These are phyloP conservation scores for Metopia argyrocephala DNA, from an alignment of 2,888 invertebrate species.

Conservation along the genomic window DNA sequence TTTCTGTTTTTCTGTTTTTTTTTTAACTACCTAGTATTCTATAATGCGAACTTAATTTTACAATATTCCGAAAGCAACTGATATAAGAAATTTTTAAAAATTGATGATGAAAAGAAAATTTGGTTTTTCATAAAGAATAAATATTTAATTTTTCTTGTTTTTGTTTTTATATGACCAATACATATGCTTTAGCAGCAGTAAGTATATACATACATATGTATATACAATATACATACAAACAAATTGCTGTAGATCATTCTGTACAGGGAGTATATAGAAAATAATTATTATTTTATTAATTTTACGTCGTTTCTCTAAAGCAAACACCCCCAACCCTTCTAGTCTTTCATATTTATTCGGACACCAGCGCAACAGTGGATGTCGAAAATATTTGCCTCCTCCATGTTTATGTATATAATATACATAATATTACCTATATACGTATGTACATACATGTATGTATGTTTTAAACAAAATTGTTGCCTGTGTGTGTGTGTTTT, in stretches of 20 bases:
- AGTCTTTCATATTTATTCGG: conserved; percentile 34
- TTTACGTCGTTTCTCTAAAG: conserved; percentile 26
- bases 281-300: conserved; percentile 43
- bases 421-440: not conserved
- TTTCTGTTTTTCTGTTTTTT: conserved; percentile 41
- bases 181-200: not conserved
- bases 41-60: conserved; percentile 77
- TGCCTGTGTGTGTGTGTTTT: conserved; percentile 1
- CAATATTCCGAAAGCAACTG: conserved; percentile 80
- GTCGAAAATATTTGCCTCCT: conserved; percentile 41
- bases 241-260: not conserved
- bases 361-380: conserved; percentile 4
- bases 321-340: conserved; percentile 38
- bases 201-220: not conserved
- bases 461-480: not conserved
- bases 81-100: conserved; percentile 63
- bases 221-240: not conserved
- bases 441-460: not conserved
- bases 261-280: conserved; percentile 27
- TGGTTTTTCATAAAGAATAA: conserved; percentile 54
- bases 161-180: conserved; percentile 32
- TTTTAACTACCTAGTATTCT: conserved; percentile 67
- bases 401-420: conserved; percentile 31
- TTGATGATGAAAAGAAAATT: conserved; percentile 63
- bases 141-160: conserved; percentile 24